Evolutionary conservation across 2,888 invertebrate species (phyloP).

Genomic region (Tuberolachnus salignus): DNA sequence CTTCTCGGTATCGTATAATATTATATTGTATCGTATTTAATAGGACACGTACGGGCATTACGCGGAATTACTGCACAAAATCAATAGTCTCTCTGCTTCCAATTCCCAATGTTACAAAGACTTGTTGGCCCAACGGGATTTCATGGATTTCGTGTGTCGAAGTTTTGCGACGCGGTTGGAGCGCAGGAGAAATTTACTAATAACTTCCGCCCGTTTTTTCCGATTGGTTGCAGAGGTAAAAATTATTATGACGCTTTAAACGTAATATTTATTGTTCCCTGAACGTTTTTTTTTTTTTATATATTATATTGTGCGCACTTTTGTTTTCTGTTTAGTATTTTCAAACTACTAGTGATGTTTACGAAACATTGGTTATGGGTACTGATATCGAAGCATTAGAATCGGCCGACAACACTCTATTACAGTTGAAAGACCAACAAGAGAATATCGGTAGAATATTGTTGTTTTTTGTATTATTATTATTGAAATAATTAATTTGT

Average conservation of each 20-base stretch:
- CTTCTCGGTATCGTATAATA: not conserved
- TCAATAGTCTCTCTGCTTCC: slow-evolving; percentile 67
- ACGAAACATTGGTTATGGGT: slow-evolving; percentile 72
- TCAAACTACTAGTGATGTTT: slow-evolving; percentile 71
- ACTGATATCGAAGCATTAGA: slow-evolving; percentile 68
- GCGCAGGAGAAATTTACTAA: slow-evolving; percentile 74
- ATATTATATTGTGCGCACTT: not conserved
- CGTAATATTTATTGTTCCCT: not conserved
- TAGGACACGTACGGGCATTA: slow-evolving; percentile 79
- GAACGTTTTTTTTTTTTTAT: not conserved
- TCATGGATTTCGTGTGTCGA: slow-evolving; percentile 81
- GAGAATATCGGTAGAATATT: slow-evolving; percentile 66
- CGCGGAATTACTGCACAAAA: slow-evolving; percentile 76
- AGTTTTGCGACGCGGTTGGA: slow-evolving; percentile 78
- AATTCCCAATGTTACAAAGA: slow-evolving; percentile 66
- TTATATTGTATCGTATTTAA: not conserved
- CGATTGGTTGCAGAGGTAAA: slow-evolving; percentile 73
- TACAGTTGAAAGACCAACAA: slow-evolving; percentile 70
- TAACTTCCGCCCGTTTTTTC: slow-evolving; percentile 77
- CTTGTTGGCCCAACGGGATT: slow-evolving; percentile 75
- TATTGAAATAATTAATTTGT: not conserved
- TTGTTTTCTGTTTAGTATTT: slow-evolving; percentile 67
- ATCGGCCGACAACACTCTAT: slow-evolving; percentile 67
- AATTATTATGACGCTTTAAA: not conserved
- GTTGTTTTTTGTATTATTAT: not conserved